Conservation (phyloP, 2,888 invertebrate species). For the Heliconius hortense region DNA sequence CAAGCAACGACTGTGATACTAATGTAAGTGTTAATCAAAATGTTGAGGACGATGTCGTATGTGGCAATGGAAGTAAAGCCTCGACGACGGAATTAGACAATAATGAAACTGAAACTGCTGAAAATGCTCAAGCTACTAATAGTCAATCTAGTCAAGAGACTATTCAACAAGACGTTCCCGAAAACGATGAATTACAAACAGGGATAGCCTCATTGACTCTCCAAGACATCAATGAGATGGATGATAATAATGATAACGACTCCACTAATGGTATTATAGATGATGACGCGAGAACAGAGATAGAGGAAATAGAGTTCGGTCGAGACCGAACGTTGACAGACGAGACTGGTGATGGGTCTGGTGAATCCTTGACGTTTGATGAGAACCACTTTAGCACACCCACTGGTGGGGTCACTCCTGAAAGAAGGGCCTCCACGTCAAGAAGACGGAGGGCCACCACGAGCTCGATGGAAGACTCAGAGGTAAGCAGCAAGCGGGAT, state of each 20-base stretch:
- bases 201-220: slow-evolving; percentile 40
- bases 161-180: slow-evolving; percentile 41
- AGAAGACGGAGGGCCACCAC: slow-evolving; percentile 55
- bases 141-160: slow-evolving; percentile 45
- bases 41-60: slow-evolving; percentile 78
- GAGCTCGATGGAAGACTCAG: slow-evolving; percentile 71
- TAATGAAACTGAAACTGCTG: slow-evolving; percentile 40
- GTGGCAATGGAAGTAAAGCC: slow-evolving; percentile 58
- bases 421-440: slow-evolving; percentile 48
- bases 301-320: slow-evolving; percentile 42
- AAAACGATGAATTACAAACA: slow-evolving; percentile 37
- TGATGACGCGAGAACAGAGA: slow-evolving; percentile 44
- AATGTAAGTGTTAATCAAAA: slow-evolving; percentile 69
- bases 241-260: slow-evolving; percentile 37
- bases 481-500: slow-evolving; percentile 67
- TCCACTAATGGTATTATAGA: slow-evolving; percentile 37
- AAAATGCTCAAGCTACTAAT: slow-evolving; percentile 58
- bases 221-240: not conserved
- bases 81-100: slow-evolving; percentile 37
- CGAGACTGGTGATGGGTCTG: slow-evolving; percentile 47
- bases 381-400: slow-evolving; percentile 80
- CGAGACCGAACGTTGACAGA: slow-evolving; percentile 41
- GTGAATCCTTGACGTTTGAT: slow-evolving; percentile 68
- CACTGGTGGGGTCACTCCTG: slow-evolving; percentile 62
- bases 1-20: slow-evolving; percentile 78